Base-by-base conservation (phyloP, 2,113 vertebrate genomes). In the Cyphomyrus plagiostoma region DNA sequence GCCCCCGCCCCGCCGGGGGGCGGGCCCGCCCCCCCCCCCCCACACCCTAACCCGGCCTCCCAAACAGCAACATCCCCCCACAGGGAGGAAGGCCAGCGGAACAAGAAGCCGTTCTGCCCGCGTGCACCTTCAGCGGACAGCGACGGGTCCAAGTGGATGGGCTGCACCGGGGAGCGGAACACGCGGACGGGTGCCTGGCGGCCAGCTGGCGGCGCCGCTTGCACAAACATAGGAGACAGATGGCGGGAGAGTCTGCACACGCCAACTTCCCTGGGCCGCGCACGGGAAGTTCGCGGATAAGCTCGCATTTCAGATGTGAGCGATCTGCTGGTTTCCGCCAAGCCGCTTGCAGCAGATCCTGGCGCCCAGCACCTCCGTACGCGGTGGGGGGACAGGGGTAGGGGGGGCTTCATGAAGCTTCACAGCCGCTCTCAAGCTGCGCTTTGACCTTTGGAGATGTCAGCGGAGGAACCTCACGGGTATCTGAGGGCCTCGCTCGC, bases 221-320 rank as follows among this genome's bases (percentile, higher is more conserved):
- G 92, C 92, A 93, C 92, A 93, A 77, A 92, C 89, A 92, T 91
- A 52, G 91, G 90, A 93, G 93, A 93, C 95, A 96, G 95, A 96
- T 96, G 95, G 94, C 62, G 92, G 93, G 94, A 95, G 95, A 94
- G 95, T 94, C 95, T 94, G 90, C 62, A 17, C 17, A 48, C 86
- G 46, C 45, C 52, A 58, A 77, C 86, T 77, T 17, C 48, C 26
- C 86, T 89, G 90, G 92, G 93, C 90, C 91, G 91, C 92, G 92
- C 90, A 90, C 93, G 94, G 94, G 94, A 95, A 95, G 95, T 94
- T 91, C 92, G 89, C 88, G 90, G 95, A 95, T 94, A 95, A 95
- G 91, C 94, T 94, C 93, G 94, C 94, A 95, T 93, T 95, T 95
- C 93, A 92, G 94, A 92, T 93, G 92, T 87, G 93, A 95, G 95